phyloP scores from a whole-genome alignment of 2,113 vertebrate genomes.

The Dunckerocampus dactyliophorus region DNA sequence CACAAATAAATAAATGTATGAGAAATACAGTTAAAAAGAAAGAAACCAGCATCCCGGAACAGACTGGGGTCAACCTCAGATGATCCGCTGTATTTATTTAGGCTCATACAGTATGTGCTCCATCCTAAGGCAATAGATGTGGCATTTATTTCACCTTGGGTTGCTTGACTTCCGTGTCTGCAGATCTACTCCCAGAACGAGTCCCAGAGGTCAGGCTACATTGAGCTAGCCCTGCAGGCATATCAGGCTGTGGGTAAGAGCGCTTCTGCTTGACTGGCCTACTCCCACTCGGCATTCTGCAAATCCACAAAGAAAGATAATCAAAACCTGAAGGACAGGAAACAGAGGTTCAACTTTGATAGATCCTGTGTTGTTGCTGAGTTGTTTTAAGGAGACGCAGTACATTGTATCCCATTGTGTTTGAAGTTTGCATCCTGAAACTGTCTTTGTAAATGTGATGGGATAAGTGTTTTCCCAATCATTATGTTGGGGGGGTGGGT shows the following conservation, averaged over 20 bases:
- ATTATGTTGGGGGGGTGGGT: too few relatives aligned
- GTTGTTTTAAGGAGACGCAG: not conserved
- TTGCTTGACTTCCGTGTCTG: constrained; percentile 18
- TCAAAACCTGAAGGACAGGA: not conserved
- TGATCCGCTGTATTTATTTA: not conserved
- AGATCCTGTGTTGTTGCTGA: not conserved
- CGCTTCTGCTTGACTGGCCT: constrained; percentile 29
- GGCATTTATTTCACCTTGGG: not conserved
- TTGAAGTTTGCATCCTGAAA: not conserved
- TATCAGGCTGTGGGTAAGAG: constrained; percentile 60
- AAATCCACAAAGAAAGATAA: not conserved
- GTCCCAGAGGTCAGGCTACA: constrained; percentile 81
- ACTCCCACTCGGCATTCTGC: not conserved
- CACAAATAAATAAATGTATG: not conserved
- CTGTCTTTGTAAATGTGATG: not conserved
- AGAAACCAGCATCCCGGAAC: not conserved
- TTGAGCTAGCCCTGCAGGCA: constrained; percentile 85
- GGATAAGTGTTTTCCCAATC: too few relatives aligned
- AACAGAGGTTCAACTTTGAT: not conserved
- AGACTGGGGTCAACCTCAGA: not conserved
- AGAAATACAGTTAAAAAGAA: not conserved
- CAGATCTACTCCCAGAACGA: constrained; percentile 86
- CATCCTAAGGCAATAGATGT: too few relatives aligned
- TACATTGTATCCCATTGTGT: not conserved
- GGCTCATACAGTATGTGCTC: not conserved